Conservation (phyloP, 1,140 invertebrate species). For the Brachionus calyciflorus region DNA sequence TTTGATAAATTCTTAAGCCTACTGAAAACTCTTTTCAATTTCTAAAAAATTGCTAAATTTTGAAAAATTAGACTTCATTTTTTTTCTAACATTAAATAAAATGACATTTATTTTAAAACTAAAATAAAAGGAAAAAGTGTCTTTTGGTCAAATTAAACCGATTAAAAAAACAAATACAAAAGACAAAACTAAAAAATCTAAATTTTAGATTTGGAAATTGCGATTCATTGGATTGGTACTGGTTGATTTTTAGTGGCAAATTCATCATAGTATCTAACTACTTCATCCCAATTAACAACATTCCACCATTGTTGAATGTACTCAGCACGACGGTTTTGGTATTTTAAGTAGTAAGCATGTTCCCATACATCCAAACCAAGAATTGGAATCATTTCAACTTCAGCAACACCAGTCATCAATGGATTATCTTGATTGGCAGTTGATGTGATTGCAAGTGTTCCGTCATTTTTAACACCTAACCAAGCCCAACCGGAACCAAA, state of each 20-base stretch:
- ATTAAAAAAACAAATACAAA: no score
- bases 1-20: no score
- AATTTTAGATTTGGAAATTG: background rate
- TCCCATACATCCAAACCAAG: constrained; percentile 57
- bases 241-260: constrained; percentile 15
- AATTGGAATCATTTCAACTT: constrained; percentile 60
- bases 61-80: no score
- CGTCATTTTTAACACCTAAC: constrained; percentile 79
- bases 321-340: constrained; percentile 67
- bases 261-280: constrained; percentile 70
- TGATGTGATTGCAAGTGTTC: constrained; percentile 50
- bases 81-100: no score
- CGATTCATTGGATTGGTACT: constrained; percentile 11
- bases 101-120: no score
- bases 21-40: no score
- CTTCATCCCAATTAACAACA: constrained; percentile 93
- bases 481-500: constrained; percentile 99
- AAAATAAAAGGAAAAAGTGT: no score
- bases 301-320: constrained; percentile 98
- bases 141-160: no score
- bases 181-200: no score
- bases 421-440: constrained; percentile 56
- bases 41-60: no score
- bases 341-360: constrained; percentile 58
- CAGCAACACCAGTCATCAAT: constrained; percentile 49